Base-by-base conservation (phyloP, 1,140 invertebrate genomes). In the Heliconius congener region DNA sequence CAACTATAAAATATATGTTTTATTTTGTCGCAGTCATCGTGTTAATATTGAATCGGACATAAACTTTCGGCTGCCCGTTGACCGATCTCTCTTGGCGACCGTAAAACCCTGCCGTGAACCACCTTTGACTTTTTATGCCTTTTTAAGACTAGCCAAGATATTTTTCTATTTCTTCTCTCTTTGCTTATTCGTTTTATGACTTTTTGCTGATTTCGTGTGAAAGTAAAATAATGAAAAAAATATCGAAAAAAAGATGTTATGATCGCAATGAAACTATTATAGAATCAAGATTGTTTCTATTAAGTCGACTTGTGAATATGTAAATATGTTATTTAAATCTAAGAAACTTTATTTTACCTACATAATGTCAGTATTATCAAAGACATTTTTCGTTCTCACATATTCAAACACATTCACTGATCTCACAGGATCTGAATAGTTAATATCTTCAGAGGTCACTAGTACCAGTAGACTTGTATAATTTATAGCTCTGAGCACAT, bases 21-120 rank as follows among this genome's bases (percentile, higher is more conserved):
- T 79, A 79, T 42, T 80, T 70, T 50, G 79, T 66, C 79, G 79
- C 75, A 80, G 79, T 80, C 79, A 77, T 80, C 71, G 55, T 72
- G 75, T 80, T 73, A 80, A 80, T 80, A 80, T 80, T 80, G 71
- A 73, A 80, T 76, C 71, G 37, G 37, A 77, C 79, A 80, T 80
- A 80, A 80, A 80, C 23, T 37, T 76, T 16, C 50, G 78, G 46
- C 66, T 75, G 75, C 66, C 74, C 74, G 57, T 73, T 73, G 79
- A 76, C 79, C 79, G 57, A 80, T 73, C 52, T 71, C 71, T 77
- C 55, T 23, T 57, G 74, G 9, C 37, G 74, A 37, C 46, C 74
- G 71, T 80, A 80, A 80, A 79, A 71, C 66, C 46, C 66, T 50
- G 77, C 46, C 42, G 55, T 73, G 71, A 71, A 72, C 66, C 50